phyloP scores from a whole-genome alignment of 2,888 invertebrate species.

The Oscheius onirici region DNA sequence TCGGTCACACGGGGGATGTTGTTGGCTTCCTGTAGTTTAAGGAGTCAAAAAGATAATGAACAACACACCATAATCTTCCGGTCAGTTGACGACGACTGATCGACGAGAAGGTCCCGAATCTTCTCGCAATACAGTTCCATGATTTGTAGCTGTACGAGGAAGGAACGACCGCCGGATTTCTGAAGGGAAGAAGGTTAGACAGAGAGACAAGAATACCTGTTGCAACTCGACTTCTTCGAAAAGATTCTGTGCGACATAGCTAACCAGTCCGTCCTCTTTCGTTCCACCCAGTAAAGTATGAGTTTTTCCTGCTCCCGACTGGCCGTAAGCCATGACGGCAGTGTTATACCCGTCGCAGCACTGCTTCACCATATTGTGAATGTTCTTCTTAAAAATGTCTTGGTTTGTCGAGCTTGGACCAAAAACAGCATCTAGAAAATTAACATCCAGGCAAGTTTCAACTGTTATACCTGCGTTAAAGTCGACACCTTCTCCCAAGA shows the following conservation, averaged over 20 bases:
- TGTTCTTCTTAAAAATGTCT: constrained; percentile 1
- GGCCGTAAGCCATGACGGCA: constrained; percentile 27
- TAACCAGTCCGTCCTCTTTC: constrained; percentile 13
- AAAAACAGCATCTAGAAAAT: constrained; percentile 22
- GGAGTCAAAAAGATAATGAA: neutral
- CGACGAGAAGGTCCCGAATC: constrained; percentile 18
- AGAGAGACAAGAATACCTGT: neutral
- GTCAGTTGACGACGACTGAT: neutral
- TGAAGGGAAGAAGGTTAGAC: neutral
- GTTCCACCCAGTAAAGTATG: constrained; percentile 26
- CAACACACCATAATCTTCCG: neutral
- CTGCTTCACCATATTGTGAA: neutral
- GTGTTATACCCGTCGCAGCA: constrained; percentile 25
- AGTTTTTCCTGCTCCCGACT: constrained; percentile 31
- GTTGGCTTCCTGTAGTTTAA: constrained; percentile 12
- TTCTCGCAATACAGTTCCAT: constrained; percentile 35
- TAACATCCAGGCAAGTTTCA: neutral
- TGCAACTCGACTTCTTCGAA: constrained; percentile 3
- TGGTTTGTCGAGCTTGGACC: neutral
- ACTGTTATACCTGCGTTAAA: neutral
- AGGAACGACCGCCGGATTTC: constrained; percentile 4
- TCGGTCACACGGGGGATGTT: constrained; percentile 8
- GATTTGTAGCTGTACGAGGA: constrained; percentile 17
- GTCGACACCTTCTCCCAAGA: neutral
- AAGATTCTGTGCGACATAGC: neutral